Evolutionary conservation across 2,797 vertebrate species (phyloP), one percentile per base, ranked within the genome.

Genomic region (Paramormyrops hopkinsi): DNA sequence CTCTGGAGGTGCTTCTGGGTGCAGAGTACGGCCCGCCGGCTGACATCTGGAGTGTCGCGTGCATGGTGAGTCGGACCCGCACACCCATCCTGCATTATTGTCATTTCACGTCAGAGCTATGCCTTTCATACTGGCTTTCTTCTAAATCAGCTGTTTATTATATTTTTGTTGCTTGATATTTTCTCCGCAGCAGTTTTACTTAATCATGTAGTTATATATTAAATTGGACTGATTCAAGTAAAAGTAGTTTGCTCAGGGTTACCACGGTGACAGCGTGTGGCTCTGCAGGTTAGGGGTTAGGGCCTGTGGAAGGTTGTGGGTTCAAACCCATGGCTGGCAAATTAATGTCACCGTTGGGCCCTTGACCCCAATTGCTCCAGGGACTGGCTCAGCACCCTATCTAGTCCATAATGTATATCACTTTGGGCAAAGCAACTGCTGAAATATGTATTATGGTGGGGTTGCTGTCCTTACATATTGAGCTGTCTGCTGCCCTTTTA

Each of bases 41-140:
- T 0, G 97, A 98, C 92, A 96, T 98, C 93, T 98, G 97, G 97
- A 98, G 97, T 62, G 93, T 93, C 0, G 97, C 97, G 37, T 98
- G 97, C 91, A 94, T 98, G 97, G 97, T 98, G 94, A 90, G 90
- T 82, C 8, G n/a, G 7, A 76, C 17, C 22, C 14, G 0, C 29
- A 4, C 88, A 22, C 25, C 41, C 37, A 50, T 8, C 44, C 53
- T 87, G n/a, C 4, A 8, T 62, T 19, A 9, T 17, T 17, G 56
- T 8, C 46, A 19, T 48, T 84, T 22, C 82, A 48, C 37, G 12
- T 22, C 22, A 84, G 11, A 2, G 19, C 0, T 50, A 84, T 84
- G 41, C 44, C 79, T 79, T 79, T 51, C 41, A 50, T 29, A 51
- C 82, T 11, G 12, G 5, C 37, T 48, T 83, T 19, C 14, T 48